phyloP scores from a whole-genome alignment of 1,140 invertebrate species.

The Theocolax elegans region DNA sequence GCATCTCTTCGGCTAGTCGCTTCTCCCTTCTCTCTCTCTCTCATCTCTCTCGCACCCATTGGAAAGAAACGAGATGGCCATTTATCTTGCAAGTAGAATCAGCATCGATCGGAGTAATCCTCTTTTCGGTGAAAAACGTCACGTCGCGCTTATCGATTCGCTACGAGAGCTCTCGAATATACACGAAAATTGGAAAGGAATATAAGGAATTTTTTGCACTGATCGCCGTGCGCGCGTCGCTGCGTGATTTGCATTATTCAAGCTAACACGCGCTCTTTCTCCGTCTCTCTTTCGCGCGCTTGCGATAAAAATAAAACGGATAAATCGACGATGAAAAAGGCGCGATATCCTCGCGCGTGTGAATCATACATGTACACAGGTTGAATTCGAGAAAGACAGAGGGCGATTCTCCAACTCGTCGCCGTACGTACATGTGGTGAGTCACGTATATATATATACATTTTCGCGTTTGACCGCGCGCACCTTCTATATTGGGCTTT shows the following conservation, averaged over 20 bases:
- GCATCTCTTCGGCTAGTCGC: neutral
- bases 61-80: too few relatives aligned
- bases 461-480: neutral
- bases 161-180: too few relatives aligned
- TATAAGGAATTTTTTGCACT: constrained; percentile 11
- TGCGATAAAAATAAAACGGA: constrained; percentile 1
- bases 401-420: neutral
- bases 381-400: neutral
- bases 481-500: too few relatives aligned
- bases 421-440: neutral
- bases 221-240: neutral
- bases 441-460: too few relatives aligned
- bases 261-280: neutral
- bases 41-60: too few relatives aligned
- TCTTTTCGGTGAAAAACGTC: neutral
- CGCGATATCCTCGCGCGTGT: neutral
- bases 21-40: too few relatives aligned
- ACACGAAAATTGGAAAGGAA: neutral
- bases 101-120: neutral
- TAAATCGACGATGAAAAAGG: neutral
- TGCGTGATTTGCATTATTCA: constrained; percentile 29
- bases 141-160: too few relatives aligned
- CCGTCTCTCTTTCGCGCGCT: too few relatives aligned
- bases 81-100: neutral
- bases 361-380: constrained; percentile 1